phyloP scores from a whole-genome alignment of 2,797 vertebrate genomes.

The Ciconia nigra region DNA sequence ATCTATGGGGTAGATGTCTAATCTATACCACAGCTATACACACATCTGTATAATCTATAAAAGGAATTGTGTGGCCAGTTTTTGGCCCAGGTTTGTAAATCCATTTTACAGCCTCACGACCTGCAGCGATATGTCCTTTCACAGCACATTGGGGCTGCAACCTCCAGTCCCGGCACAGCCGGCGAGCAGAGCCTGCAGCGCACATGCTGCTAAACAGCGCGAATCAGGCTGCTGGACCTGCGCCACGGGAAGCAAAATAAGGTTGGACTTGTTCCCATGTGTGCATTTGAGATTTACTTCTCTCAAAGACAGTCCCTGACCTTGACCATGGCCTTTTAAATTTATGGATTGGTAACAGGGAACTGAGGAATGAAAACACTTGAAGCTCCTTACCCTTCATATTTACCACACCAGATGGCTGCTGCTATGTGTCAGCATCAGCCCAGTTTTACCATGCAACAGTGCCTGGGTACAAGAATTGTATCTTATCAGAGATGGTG shows the following conservation, averaged over 20 bases:
- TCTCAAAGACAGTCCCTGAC: slow-evolving; percentile 17
- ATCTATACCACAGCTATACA: not conserved
- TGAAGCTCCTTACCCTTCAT: not conserved
- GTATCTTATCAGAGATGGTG: not conserved
- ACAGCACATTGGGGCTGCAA: not conserved
- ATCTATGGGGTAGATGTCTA: not conserved
- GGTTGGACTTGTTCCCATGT: not conserved
- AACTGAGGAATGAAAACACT: slow-evolving; percentile 34
- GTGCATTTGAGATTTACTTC: slow-evolving; percentile 8
- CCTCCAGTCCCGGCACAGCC: not conserved
- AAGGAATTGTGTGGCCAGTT: not conserved
- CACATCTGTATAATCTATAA: not conserved
- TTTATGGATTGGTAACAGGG: slow-evolving; percentile 19
- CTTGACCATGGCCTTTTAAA: slow-evolving; percentile 9
- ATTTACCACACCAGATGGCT: not conserved
- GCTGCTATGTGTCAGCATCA: not conserved
- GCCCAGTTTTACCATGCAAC: not conserved
- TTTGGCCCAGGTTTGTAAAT: not conserved
- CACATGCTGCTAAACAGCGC: not conserved
- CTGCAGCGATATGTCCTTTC: not conserved
- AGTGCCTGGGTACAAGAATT: not conserved
- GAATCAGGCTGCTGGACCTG: not conserved
- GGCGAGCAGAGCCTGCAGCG: not conserved
- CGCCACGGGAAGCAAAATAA: not conserved
- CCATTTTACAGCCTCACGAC: not conserved